Conservation (phyloP, 1,140 invertebrate genomes). For the Pachyrhynchus sulphureomaculatus region DNA sequence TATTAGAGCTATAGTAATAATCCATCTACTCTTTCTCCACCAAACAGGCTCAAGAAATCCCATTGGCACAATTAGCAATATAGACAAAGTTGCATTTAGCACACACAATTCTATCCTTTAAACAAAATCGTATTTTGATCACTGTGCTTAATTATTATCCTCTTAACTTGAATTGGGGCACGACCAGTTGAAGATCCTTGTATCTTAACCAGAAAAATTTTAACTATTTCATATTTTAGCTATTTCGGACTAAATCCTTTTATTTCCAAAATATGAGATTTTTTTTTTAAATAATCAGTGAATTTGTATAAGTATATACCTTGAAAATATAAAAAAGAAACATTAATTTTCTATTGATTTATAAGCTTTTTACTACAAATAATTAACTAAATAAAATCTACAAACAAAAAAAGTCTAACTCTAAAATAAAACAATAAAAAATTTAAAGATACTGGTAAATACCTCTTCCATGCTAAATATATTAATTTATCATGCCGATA, state of each 20-base stretch:
- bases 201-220: no score
- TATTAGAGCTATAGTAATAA: no score
- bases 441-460: conserved; percentile 58
- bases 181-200: conserved; percentile 63
- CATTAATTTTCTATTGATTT: no score
- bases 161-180: no score
- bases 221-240: no score
- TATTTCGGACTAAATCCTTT: no score
- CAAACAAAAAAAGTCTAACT: conserved; percentile 49
- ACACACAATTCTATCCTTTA: conserved; percentile 58
- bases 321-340: no score
- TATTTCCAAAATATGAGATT: conserved; percentile 55
- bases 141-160: no score
- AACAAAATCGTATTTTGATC: conserved; percentile 63
- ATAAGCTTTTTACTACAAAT: conserved; percentile 56
- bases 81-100: conserved; percentile 64
- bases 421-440: conserved; percentile 54
- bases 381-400: conserved; percentile 53
- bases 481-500: conserved; percentile 65
- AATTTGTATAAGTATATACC: conserved; percentile 63
- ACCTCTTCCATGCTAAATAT: no score
- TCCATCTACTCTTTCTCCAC: no score
- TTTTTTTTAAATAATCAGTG: conserved; percentile 57
- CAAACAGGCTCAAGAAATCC: no score
- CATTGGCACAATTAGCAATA: no score